phyloP scores from a whole-genome alignment of 2,888 invertebrate species.

The Agelastica alni region DNA sequence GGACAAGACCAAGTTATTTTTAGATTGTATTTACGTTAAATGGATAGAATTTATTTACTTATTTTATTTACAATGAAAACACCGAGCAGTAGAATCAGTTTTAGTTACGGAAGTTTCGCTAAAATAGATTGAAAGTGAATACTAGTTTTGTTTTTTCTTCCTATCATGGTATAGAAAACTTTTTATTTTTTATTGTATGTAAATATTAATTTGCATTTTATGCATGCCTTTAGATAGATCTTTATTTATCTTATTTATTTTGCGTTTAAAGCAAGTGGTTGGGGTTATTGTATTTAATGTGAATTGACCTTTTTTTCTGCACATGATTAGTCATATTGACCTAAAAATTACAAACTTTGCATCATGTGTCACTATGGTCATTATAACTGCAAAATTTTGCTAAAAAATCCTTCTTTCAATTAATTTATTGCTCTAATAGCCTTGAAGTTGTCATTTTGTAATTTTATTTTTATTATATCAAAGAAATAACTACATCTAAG shows the following conservation, averaged over 20 bases:
- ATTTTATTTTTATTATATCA: too few relatives aligned
- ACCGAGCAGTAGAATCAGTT: slow-evolving; percentile 11
- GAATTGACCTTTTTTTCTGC: slow-evolving; percentile 15
- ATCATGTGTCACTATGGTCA: slow-evolving; percentile 32
- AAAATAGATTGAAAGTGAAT: slow-evolving; percentile 11
- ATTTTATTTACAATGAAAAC: slow-evolving; percentile 22
- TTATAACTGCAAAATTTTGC: slow-evolving; percentile 11
- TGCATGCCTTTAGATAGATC: background rate
- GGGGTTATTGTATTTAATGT: background rate
- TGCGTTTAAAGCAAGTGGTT: too few relatives aligned
- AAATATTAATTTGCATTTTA: too few relatives aligned
- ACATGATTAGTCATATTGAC: slow-evolving; percentile 33
- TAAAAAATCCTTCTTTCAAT: background rate
- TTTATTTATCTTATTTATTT: background rate
- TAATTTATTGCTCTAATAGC: too few relatives aligned
- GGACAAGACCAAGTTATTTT: slow-evolving; percentile 39
- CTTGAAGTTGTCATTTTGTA: too few relatives aligned
- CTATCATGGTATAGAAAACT: too few relatives aligned
- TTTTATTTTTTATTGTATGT: too few relatives aligned
- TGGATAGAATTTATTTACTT: slow-evolving; percentile 37
- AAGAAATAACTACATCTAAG: too few relatives aligned
- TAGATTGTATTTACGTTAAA: slow-evolving; percentile 39
- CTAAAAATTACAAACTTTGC: slow-evolving; percentile 42
- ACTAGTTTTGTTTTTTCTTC: slow-evolving; percentile 14
- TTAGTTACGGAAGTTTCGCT: slow-evolving; percentile 10